Conservation (phyloP, 1,140 invertebrate species). For the Tetramorium simillimum region DNA sequence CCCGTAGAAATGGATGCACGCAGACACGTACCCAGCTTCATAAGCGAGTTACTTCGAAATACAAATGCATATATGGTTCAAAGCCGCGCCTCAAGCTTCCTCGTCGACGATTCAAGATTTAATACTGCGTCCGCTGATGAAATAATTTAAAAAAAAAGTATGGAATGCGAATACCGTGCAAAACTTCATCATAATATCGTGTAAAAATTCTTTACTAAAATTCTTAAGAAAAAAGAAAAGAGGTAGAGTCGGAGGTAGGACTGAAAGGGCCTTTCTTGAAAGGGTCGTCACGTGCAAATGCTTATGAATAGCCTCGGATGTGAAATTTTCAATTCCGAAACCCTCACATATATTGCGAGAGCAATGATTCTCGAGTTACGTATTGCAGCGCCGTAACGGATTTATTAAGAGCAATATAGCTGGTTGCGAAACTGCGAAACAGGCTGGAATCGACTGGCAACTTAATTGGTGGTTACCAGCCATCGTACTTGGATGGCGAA, state of each 20-base stretch:
- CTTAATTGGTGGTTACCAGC: slow-evolving; percentile 58
- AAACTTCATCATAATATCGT: not conserved
- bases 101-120: slow-evolving; percentile 40
- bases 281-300: not conserved
- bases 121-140: slow-evolving; percentile 27
- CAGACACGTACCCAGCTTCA: slow-evolving; percentile 15
- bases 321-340: slow-evolving; percentile 51
- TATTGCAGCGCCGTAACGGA: slow-evolving; percentile 15
- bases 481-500: not conserved
- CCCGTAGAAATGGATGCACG: slow-evolving; percentile 45
- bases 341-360: not conserved
- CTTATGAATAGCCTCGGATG: not conserved
- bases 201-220: slow-evolving; percentile 3
- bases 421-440: slow-evolving; percentile 47
- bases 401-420: slow-evolving; percentile 49
- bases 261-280: not conserved
- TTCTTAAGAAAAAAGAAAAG: not conserved
- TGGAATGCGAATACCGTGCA: not conserved
- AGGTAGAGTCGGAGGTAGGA: not conserved
- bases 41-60: slow-evolving; percentile 34
- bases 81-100: slow-evolving; percentile 10
- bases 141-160: slow-evolving; percentile 22
- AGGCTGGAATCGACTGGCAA: slow-evolving; percentile 54
- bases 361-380: not conserved
- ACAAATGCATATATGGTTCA: slow-evolving; percentile 46